Evolutionary conservation across 2,113 vertebrate genomes (phyloP).

Genomic region (Sorex araneus): DNA sequence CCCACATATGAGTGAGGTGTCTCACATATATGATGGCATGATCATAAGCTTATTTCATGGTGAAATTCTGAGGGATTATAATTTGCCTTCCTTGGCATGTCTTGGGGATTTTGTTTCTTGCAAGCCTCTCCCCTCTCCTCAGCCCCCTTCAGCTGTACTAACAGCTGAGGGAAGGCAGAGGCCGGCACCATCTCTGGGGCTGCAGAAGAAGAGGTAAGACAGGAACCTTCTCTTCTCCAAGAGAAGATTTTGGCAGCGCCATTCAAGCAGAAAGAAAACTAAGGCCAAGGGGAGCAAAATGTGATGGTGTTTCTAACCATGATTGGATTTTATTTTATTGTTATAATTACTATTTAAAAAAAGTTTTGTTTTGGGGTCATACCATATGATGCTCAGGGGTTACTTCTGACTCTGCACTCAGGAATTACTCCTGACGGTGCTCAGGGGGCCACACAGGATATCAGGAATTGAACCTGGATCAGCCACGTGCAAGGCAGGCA

Average conservation of each 20-base stretch:
- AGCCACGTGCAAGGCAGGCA: too few relatives aligned
- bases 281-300: background rate
- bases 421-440: too few relatives aligned
- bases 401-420: too few relatives aligned
- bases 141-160: too few relatives aligned
- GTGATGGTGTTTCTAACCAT: background rate
- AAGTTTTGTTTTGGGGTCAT: too few relatives aligned
- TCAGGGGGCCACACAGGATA: too few relatives aligned
- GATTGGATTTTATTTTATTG: too few relatives aligned
- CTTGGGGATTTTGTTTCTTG: background rate
- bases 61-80: slow-evolving; percentile 15
- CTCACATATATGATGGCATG: background rate
- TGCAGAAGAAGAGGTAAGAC: too few relatives aligned
- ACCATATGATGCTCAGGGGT: too few relatives aligned
- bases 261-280: background rate
- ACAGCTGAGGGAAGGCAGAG: background rate
- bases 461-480: too few relatives aligned
- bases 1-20: background rate
- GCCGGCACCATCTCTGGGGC: fast-evolving
- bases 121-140: fast-evolving
- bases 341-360: background rate
- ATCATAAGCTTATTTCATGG: slow-evolving; percentile 12
- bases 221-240: background rate
- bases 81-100: background rate
- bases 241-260: background rate